Evolutionary conservation across 2,888 invertebrate genomes (phyloP).

Genomic region (Orthosia gothica): DNA sequence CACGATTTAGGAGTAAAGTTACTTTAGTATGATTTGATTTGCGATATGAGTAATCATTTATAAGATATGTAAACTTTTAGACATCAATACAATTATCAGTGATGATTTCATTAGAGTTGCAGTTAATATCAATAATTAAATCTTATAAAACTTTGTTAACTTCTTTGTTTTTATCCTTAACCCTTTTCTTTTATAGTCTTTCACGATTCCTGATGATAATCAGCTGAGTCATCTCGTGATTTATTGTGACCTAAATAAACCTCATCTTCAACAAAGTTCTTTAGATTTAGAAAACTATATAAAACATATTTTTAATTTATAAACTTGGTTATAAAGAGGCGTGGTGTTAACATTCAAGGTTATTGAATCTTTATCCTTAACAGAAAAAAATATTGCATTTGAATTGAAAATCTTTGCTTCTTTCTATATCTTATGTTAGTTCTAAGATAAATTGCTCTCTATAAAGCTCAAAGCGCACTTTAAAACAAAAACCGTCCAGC

Average conservation of each 20-base stretch:
- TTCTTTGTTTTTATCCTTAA: neutral
- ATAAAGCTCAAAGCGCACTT: slow-evolving; percentile 46
- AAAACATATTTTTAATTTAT: neutral
- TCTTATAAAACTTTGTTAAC: neutral
- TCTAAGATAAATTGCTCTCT: slow-evolving; percentile 1
- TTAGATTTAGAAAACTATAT: neutral
- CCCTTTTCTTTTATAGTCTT: slow-evolving; percentile 11
- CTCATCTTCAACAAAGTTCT: neutral
- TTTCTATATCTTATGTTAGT: neutral
- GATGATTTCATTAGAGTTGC: neutral
- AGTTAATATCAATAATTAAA: neutral
- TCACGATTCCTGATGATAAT: slow-evolving; percentile 20
- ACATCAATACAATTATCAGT: neutral
- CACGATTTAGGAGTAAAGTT: slow-evolving; percentile 50
- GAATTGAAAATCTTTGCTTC: slow-evolving; percentile 3
- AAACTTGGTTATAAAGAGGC: slow-evolving; percentile 3
- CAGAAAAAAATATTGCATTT: neutral
- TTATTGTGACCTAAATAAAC: slow-evolving; percentile 35
- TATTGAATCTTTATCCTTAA: slow-evolving; percentile 9
- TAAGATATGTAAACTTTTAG: slow-evolving; percentile 1
- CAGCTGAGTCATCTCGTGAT: slow-evolving; percentile 12
- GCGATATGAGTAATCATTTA: slow-evolving; percentile 30
- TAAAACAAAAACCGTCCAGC: slow-evolving; percentile 46
- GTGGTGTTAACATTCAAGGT: slow-evolving; percentile 28
- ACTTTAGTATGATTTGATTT: slow-evolving; percentile 44